Percentiles rank a stretch among this genome's conserved stretches.
phyloP scores from a whole-genome alignment of 92 coral and sea anemone genomes.

The Meandrina meandrites region DNA sequence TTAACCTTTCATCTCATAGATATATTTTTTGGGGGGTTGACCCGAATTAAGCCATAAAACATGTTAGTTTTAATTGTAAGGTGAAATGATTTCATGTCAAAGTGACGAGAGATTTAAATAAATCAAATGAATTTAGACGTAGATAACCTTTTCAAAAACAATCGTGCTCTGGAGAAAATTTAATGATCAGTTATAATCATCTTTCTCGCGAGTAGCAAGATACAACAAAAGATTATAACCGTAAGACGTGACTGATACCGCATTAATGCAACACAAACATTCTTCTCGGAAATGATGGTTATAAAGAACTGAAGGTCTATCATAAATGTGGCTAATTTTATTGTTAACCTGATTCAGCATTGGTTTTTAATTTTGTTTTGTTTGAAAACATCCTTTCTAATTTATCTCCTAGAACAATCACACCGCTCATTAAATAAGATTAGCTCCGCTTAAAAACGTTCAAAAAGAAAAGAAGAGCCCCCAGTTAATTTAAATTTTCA shows the following conservation, averaged over 20 bases:
- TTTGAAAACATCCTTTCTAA: not conserved
- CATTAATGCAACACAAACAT: not conserved
- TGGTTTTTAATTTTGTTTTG: not conserved
- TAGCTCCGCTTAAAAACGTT: not conserved
- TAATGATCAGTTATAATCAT: not conserved
- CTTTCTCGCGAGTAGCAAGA: not conserved
- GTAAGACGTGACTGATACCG: not conserved
- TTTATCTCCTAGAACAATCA: not conserved
- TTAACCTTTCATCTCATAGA: not conserved
- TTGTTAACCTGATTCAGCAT: not conserved
- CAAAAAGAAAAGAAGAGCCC: not conserved
- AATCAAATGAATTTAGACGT: not conserved
- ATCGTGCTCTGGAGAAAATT: not conserved
- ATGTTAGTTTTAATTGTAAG: not conserved
- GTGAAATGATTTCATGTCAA: not conserved
- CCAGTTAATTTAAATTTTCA: not conserved
- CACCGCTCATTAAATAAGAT: not conserved
- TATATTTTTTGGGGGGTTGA: not conserved
- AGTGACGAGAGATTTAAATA: not conserved
- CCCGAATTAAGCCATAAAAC: not conserved
- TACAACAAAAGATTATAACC: not conserved
- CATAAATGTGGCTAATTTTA: not conserved
- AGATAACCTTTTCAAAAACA: not conserved
- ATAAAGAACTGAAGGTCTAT: not conserved
- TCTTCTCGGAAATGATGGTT: not conserved